These are phyloP conservation scores for Macrostomum lignano DNA, from an alignment of 1,140 invertebrate species.

Conservation along the genomic window DNA sequence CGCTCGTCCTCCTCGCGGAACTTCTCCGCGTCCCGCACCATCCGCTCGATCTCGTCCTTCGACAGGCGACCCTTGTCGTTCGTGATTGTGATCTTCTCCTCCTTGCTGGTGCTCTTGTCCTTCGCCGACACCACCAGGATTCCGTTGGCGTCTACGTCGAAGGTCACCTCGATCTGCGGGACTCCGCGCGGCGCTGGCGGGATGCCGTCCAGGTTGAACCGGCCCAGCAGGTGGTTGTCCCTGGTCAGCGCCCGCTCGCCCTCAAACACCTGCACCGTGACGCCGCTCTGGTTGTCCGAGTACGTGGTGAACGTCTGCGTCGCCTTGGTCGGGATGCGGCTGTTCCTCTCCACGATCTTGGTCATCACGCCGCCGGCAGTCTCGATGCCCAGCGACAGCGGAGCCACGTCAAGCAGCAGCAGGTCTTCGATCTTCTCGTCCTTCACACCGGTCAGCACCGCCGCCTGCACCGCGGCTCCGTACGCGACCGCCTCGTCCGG, in stretches of 20 bases:
- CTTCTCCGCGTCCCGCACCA: constrained; percentile 89
- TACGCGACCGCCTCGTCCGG: too few species aligned
- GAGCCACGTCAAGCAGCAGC: too few species aligned
- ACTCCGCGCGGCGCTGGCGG: constrained; percentile 74
- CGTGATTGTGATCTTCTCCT: constrained; percentile 89
- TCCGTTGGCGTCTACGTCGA: constrained; percentile 36
- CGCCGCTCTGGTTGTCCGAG: too few species aligned
- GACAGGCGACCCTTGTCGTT: constrained; percentile 82
- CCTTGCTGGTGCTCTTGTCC: constrained; percentile 54
- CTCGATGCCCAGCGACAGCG: too few species aligned
- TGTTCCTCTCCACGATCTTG: too few species aligned
- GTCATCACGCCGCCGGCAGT: too few species aligned
- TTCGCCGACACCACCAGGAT: constrained; percentile 29
- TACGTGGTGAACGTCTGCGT: too few species aligned
- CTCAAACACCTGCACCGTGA: too few species aligned
- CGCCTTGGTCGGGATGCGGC: too few species aligned
- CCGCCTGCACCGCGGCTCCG: too few species aligned
- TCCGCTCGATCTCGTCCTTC: constrained; percentile 82
- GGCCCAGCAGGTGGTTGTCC: constrained; percentile 52
- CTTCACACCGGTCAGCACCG: too few species aligned
- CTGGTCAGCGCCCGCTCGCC: constrained; percentile 36
- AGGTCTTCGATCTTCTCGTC: too few species aligned
- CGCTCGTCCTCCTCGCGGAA: constrained; percentile 64
- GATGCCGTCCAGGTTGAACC: constrained; percentile 70
- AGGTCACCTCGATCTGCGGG: constrained; percentile 43